Percentiles rank a stretch among this genome's conserved stretches.
These are phyloP conservation scores for Perizoma affinitatum DNA, from an alignment of 2,888 invertebrate species.

Conservation along the genomic window DNA sequence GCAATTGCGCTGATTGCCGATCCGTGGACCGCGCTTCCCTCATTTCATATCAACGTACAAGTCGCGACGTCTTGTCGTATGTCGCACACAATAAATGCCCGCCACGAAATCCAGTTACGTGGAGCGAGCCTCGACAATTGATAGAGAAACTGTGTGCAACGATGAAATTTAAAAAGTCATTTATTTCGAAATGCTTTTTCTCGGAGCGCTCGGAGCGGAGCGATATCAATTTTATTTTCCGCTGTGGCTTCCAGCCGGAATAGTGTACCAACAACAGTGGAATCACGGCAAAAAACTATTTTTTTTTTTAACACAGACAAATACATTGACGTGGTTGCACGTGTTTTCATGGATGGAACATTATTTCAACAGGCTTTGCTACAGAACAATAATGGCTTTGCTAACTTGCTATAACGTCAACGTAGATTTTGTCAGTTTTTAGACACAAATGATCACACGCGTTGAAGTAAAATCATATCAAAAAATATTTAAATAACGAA, in stretches of 20 bases:
- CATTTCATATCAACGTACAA: conserved; percentile 69
- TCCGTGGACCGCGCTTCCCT: conserved; percentile 51
- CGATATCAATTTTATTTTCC: conserved; percentile 83
- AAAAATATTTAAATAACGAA: too few species aligned
- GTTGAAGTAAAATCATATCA: too few species aligned
- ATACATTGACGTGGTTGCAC: conserved; percentile 13
- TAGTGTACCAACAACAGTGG: conserved; percentile 51
- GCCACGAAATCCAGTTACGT: conserved; percentile 79
- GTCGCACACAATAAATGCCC: conserved; percentile 80
- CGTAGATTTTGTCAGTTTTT: too few species aligned
- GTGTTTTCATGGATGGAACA: conserved; percentile 9
- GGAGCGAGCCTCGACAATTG: conserved; percentile 80
- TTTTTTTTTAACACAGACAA: conserved; percentile 32
- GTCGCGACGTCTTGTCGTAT: conserved; percentile 68
- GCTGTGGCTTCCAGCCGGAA: conserved; percentile 67
- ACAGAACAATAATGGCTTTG: too few species aligned
- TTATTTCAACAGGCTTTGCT: too few species aligned
- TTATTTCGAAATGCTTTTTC: conserved; percentile 84
- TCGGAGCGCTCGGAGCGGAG: conserved; percentile 77
- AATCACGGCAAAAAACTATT: conserved; percentile 42
- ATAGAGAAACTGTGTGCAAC: conserved; percentile 84
- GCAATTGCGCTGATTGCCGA: conserved; percentile 55
- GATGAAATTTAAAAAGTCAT: conserved; percentile 85
- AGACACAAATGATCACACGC: too few species aligned
- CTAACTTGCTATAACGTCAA: too few species aligned